These are phyloP conservation scores for Drosophila quadrilineata DNA, from an alignment of 1,140 invertebrate species.

Conservation along the genomic window DNA sequence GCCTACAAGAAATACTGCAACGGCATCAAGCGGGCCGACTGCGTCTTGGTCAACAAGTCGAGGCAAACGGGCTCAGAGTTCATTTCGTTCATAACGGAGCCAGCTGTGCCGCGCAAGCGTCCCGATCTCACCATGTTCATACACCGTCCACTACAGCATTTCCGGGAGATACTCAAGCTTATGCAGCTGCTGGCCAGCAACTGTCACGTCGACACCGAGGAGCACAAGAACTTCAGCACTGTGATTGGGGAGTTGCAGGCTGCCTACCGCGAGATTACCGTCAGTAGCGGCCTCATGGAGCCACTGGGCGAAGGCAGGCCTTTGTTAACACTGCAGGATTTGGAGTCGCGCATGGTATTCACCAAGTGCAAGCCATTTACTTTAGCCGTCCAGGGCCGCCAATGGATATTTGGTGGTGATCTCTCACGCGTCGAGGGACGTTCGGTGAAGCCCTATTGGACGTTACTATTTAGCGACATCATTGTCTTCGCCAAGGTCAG, in stretches of 20 bases:
- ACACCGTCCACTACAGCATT: conserved; percentile 90
- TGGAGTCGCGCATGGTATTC: conserved; percentile 92
- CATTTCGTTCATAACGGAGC: conserved; percentile 88
- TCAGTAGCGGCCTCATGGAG: conserved; percentile 91
- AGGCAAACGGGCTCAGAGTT: conserved; percentile 85
- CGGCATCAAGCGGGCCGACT: conserved; percentile 91
- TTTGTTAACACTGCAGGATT: conserved; percentile 89
- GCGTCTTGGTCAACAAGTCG: conserved; percentile 87
- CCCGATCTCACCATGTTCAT: conserved; percentile 91
- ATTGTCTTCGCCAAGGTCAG: conserved; percentile 92
- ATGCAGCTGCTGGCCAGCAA: conserved; percentile 81
- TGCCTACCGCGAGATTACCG: conserved; percentile 89
- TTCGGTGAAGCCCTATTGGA: conserved; percentile 91
- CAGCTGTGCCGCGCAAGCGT: conserved; percentile 88
- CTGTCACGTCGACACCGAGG: conserved; percentile 78
- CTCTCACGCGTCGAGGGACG: conserved; percentile 90
- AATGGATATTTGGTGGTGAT: conserved; percentile 94
- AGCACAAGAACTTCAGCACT: conserved; percentile 79
- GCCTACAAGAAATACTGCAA: conserved; percentile 91
- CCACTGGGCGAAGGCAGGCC: conserved; percentile 90
- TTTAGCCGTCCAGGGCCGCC: conserved; percentile 89
- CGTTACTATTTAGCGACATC: conserved; percentile 90
- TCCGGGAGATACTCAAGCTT: conserved; percentile 84
- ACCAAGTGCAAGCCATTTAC: conserved; percentile 93
- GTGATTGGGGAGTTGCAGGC: conserved; percentile 82